Evolutionary conservation across 1,140 invertebrate genomes (phyloP), one percentile per base, ranked within the genome.

Genomic region (Caenorhabditis latens): DNA sequence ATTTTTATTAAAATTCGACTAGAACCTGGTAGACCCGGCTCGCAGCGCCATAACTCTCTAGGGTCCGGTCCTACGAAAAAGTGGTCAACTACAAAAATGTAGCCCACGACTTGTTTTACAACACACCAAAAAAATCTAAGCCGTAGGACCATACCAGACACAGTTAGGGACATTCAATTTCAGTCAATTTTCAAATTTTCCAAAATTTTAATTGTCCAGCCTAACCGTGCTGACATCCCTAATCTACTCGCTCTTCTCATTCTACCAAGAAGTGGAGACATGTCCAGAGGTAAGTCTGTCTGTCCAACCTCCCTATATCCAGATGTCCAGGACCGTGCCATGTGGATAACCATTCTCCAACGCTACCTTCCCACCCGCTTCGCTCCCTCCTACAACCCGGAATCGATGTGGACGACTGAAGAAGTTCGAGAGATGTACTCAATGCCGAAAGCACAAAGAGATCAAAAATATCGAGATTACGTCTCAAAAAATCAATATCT

Each of bases 311-410:
- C 57, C 19, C 3, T 9, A 4, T 21, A 58, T n/a, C 61, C 61
- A 53, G 50, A 53, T 9, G 50, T 53, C 50, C 6, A 63, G 61
- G 24, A 63, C 11, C 61, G 24, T 13, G 61, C 61, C 61, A 63
- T 63, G 21, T 63, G 61, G 61, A 24, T 63, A 63, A 63, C 61
- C 61, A 11, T 63, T 13, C 61, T 63, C 9, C 61, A 63, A 63
- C 61, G 61, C 24, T 40, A 63, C 24, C 61, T 63, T 13, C 61
- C 61, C 24, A 8, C n/a, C 5, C 61, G 61, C 0, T 63, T 63
- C 61, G 61, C 61, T 9, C 61, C 61, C 6, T 11, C 9, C 61
- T 63, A 63, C 61, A 63, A 63, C 24, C 61, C 61, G 9, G 61
- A 63, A 21, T 32, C 6, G 21, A 63, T 63, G 61, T 40, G 61